Percentiles rank a stretch among this genome's conserved stretches.
Conservation (phyloP, 2,888 invertebrate genomes). For the Sphaeridia pumilis region DNA sequence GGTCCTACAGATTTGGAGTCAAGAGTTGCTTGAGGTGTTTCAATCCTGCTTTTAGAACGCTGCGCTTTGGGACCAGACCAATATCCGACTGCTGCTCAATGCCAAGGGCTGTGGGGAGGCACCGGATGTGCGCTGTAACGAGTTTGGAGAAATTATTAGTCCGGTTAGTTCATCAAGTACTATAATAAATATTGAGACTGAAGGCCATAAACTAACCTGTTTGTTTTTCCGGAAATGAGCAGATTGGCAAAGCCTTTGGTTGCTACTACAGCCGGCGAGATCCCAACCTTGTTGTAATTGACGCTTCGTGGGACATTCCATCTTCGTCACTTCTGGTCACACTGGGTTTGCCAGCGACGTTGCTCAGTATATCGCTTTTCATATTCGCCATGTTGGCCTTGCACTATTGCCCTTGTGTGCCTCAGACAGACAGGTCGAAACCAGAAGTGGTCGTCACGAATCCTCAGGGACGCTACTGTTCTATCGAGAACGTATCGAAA, state of each 20-base stretch:
- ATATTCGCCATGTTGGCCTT: conserved; percentile 6
- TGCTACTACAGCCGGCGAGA: conserved; percentile 15
- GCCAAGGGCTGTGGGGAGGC: conserved; percentile 15
- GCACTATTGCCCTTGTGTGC: conserved; percentile 12
- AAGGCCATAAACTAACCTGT: neutral
- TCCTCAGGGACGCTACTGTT: conserved; percentile 13
- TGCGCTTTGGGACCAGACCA: conserved; percentile 9
- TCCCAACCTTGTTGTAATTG: conserved; percentile 10
- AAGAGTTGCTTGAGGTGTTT: too few species aligned
- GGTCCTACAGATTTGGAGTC: too few species aligned
- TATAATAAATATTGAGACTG: neutral
- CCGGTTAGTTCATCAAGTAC: neutral
- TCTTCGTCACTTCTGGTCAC: conserved; percentile 7
- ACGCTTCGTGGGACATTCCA: conserved; percentile 7
- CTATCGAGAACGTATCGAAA: too few species aligned
- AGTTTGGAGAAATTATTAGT: conserved; percentile 11
- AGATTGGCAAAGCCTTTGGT: conserved; percentile 12
- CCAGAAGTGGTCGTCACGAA: conserved; percentile 3
- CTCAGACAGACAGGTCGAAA: conserved; percentile 6
- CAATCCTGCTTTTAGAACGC: conserved; percentile 9
- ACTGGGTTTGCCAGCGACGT: conserved; percentile 9
- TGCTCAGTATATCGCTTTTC: conserved; percentile 7
- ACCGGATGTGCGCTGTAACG: conserved; percentile 13
- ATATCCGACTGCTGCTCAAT: conserved; percentile 9
- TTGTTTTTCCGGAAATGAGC: neutral